Percentiles rank a stretch among this genome's conserved stretches.
Evolutionary conservation across 2,797 vertebrate genomes (phyloP).

Genomic region (Tolypeutes matacus): DNA sequence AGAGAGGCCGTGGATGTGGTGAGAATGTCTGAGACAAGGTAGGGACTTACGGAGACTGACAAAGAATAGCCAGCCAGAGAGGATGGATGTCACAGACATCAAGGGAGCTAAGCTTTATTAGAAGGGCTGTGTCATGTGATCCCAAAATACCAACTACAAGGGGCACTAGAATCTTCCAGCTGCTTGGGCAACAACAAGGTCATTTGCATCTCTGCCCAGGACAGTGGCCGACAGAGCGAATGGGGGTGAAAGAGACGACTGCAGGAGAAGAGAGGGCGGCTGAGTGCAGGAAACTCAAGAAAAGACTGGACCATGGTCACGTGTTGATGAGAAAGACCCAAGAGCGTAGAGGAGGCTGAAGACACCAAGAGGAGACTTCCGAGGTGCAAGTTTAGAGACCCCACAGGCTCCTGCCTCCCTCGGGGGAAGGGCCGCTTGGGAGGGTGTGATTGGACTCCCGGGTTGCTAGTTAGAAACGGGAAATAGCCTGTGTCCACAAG

Average conservation of each 20-base stretch:
- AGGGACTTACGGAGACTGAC: accelerated
- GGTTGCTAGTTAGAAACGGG: neutral
- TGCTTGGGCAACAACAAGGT: accelerated
- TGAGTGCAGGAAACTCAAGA: neutral
- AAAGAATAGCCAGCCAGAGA: accelerated
- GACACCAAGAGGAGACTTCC: neutral
- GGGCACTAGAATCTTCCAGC: accelerated
- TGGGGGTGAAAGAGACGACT: neutral
- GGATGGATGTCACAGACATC: accelerated
- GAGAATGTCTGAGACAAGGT: accelerated
- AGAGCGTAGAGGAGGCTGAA: accelerated
- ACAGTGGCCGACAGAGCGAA: neutral
- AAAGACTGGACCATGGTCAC: accelerated
- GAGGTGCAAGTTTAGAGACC: accelerated
- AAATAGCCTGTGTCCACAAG: accelerated
- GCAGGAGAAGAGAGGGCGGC: neutral
- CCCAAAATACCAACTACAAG: accelerated
- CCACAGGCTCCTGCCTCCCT: accelerated
- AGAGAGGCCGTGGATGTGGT: accelerated
- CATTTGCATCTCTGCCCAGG: neutral
- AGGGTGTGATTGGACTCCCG: accelerated
- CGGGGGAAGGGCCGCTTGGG: accelerated
- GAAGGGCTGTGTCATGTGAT: accelerated
- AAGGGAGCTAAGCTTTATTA: accelerated
- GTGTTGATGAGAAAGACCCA: neutral